Conservation (phyloP, 2,888 invertebrate species). For the Ischnura elegans region DNA sequence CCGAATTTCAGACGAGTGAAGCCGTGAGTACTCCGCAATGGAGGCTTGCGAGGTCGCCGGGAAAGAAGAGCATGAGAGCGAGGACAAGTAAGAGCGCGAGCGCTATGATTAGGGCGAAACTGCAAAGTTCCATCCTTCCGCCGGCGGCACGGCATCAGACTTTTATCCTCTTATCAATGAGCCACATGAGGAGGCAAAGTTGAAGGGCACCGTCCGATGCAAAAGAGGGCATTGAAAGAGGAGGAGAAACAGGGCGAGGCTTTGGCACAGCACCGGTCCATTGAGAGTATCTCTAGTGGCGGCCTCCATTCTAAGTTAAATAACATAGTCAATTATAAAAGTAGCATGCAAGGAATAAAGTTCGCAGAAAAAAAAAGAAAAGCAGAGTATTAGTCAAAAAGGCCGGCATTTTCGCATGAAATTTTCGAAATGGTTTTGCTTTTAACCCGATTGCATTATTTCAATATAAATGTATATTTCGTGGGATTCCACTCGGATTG, state of each 20-base stretch:
- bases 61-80: background rate
- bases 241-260: background rate
- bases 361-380: background rate
- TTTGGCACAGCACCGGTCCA: no score
- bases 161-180: conserved; percentile 12
- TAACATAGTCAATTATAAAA: background rate
- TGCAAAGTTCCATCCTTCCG: background rate
- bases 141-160: background rate
- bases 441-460: background rate
- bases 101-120: background rate
- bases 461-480: no score
- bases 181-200: background rate
- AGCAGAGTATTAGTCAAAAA: background rate
- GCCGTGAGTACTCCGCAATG: background rate
- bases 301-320: background rate
- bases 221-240: background rate
- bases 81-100: background rate
- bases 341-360: background rate
- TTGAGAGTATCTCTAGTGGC: background rate
- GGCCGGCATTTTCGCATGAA: background rate
- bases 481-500: no score
- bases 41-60: background rate
- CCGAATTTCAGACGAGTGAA: background rate
- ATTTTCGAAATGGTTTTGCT: background rate
- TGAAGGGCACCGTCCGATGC: background rate